Conservation (phyloP, 2,113 vertebrate species). For the Lepisosteus oculatus region DNA sequence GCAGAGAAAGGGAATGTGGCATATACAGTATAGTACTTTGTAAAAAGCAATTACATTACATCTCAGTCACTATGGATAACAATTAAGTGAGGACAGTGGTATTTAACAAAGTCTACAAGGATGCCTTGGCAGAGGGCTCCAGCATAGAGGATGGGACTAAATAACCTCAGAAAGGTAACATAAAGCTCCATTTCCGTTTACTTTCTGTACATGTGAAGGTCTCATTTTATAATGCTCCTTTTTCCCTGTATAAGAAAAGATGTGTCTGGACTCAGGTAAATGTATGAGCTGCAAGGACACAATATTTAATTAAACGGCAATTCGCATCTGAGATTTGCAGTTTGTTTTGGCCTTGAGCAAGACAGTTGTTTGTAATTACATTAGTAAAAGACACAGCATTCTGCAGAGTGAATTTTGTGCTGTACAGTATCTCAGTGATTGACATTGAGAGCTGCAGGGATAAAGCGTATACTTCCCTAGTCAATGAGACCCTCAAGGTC, state of each 20-base stretch:
- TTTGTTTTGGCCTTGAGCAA: conserved; percentile 3
- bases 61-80: too few species aligned
- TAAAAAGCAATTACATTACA: too few species aligned
- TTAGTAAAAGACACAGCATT: conserved; percentile 16
- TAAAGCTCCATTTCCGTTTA: neutral
- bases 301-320: conserved; percentile 33
- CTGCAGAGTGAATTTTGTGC: conserved; percentile 5
- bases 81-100: too few species aligned
- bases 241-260: conserved; percentile 23
- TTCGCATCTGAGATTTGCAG: conserved; percentile 10
- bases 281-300: neutral
- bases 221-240: conserved; percentile 10
- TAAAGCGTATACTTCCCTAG: conserved; percentile 66
- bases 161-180: too few species aligned
- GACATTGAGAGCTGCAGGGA: conserved; percentile 71
- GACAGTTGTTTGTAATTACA: conserved; percentile 19
- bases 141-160: too few species aligned
- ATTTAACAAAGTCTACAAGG: too few species aligned
- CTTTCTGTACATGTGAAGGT: conserved; percentile 13
- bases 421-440: conserved; percentile 36
- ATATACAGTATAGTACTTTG: too few species aligned
- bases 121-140: too few species aligned
- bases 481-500: conserved; percentile 77
- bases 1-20: too few species aligned
- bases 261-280: conserved; percentile 18